Base-by-base conservation (phyloP, 2,888 invertebrate genomes). In the Caenorhabditis sp. region DNA sequence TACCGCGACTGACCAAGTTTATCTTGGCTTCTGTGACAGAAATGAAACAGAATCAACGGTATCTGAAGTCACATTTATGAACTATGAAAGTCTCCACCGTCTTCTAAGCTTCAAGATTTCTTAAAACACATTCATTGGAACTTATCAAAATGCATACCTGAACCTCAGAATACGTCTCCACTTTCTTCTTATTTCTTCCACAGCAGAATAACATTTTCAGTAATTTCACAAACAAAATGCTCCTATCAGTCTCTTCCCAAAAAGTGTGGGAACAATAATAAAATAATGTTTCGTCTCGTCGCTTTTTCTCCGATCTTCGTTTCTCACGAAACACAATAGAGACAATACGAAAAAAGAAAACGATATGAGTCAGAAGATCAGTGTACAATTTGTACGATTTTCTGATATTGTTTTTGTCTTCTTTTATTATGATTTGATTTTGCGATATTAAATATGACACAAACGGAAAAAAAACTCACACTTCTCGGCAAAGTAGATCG, bases 401-500 rank as follows among this genome's bases (percentile, higher is more conserved):
- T 22, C 58, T 41, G 28, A 26, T 31, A 26, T 76, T 61, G 58
- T 54, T 75, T 75, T 56, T 58, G 44, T 41, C 12, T 61, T 35
- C 38, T 44, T 31, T 26, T 44, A 31, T 58, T 58, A 56, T 56
- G 16, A 26, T 56, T 58, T 58, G 31, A 3, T 31, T 26, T n/a
- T 26, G 7, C 24, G 14, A 26, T 63, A 47, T 44, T 44, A 14
- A 35, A 19, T 61, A 47, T 19, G 22, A 16, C 16, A 44, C 12
- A 12, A 35, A 38, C 6, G 38, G 6, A 28, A 41, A 14, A 63
- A 41, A 14, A 63, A 75, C 81, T 77, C 35, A 84, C 84, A 44
- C 63, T 84, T 77, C 84, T 66, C 22, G 84, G 84, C 54, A 84
- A 56, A 2, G 84, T 84, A 2, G 84, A 77, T 26, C 84, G 41